Evolutionary conservation across 2,888 invertebrate genomes (phyloP), one percentile per base, ranked within the genome.

Genomic region (Acleris cristana): DNA sequence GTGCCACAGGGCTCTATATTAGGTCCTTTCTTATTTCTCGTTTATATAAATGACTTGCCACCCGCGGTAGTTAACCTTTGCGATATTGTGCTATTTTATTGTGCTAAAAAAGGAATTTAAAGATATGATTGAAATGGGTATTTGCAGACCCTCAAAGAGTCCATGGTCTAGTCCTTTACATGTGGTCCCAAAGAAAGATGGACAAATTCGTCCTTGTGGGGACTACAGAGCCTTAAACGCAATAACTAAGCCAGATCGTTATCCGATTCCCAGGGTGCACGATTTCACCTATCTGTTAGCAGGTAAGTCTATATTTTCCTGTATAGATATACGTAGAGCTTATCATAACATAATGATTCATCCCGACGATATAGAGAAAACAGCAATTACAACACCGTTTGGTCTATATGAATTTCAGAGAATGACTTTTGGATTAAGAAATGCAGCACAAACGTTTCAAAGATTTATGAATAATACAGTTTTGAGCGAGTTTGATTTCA

Each of bases 91-190:
- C n/a, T n/a, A n/a, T n/a, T n/a, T n/a, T n/a, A n/a, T n/a, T n/a
- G n/a, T n/a, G n/a, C n/a, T n/a, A 23, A 23, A 23, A 23, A 2
- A 61, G 2, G 76, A 80, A 59, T n/a, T n/a, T n/a, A n/a, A 71
- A 14, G 14, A 19, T 0, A 74, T 82, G 76, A 49, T 76, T 3
- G 73, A 82, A 16, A 66, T 72, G n/a, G 87, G 83, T 0, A 79
- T 85, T 21, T 79, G 79, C 30, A 73, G 83, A 6, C 84, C 81
- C 1, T 87, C 85, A 0, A 76, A 73, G 8, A 85, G 82, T 52
- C 73, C 74, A 12, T 87, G 82, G 82, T 71, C 84, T 0, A 79
- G 75, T 57, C 85, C 84, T 3, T 71, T 88, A 65, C 71, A 70
- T 44, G 54, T 70, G n/a, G 75, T 69, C 8, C 60, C 57, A 19